phyloP scores from a whole-genome alignment of 2,888 invertebrate genomes.

The Molanna angustata region DNA sequence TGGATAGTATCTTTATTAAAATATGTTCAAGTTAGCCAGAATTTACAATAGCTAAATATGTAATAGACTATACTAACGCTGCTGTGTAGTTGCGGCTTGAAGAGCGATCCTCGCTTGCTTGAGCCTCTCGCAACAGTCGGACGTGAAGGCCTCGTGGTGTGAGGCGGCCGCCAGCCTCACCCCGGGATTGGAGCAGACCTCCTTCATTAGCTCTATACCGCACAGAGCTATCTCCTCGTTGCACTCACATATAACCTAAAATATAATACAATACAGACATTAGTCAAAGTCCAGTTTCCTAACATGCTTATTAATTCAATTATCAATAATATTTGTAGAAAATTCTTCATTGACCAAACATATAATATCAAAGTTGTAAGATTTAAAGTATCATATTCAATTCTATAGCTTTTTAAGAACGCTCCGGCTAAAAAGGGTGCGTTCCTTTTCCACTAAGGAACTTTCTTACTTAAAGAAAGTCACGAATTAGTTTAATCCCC shows the following conservation, averaged over 20 bases:
- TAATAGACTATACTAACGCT: constrained; percentile 42
- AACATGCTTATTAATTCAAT: no score
- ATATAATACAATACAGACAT: constrained; percentile 4
- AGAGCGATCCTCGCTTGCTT: constrained; percentile 85
- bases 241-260: constrained; percentile 80
- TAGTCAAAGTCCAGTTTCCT: no score
- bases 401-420: no score
- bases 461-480: no score
- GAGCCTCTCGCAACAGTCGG: constrained; percentile 87
- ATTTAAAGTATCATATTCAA: no score
- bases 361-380: no score
- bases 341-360: no score
- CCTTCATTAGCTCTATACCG: constrained; percentile 87
- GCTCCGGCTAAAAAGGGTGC: no score
- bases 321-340: no score
- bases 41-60: constrained; percentile 37
- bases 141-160: constrained; percentile 90
- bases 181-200: constrained; percentile 91
- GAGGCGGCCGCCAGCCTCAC: constrained; percentile 77
- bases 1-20: background rate
- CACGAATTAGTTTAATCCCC: no score
- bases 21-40: background rate
- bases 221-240: constrained; percentile 90
- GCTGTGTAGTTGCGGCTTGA: constrained; percentile 43
- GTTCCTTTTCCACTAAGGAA: no score